Evolutionary conservation across 2,797 vertebrate species (phyloP).

Genomic region (Valencia hispanica): DNA sequence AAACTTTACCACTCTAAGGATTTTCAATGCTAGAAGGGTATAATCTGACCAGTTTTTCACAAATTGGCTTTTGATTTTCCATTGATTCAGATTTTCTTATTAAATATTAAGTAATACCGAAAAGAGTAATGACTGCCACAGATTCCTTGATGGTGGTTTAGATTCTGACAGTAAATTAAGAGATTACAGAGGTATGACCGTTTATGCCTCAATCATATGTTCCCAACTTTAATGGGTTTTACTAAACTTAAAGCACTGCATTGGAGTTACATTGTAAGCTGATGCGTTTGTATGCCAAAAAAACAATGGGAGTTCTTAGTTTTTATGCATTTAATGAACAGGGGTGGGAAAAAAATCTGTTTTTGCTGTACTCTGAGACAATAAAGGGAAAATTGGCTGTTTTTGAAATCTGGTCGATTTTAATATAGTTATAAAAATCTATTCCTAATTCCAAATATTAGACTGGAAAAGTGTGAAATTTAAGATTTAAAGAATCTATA

Average conservation of each 20-base stretch:
- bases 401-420: not conserved
- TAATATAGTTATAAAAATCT: not conserved
- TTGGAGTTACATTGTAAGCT: too few relatives aligned
- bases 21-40: too few relatives aligned
- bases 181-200: too few relatives aligned
- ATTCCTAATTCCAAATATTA: not conserved
- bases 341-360: not conserved
- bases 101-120: too few relatives aligned
- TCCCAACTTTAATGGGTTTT: not conserved
- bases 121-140: too few relatives aligned
- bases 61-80: not conserved
- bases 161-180: too few relatives aligned
- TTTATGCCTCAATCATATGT: not conserved
- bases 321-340: not conserved
- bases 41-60: too few relatives aligned
- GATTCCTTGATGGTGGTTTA: too few relatives aligned
- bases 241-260: too few relatives aligned
- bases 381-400: not conserved
- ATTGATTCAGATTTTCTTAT: not conserved
- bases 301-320: not conserved
- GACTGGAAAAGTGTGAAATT: not conserved
- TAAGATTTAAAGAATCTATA: not conserved
- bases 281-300: not conserved
- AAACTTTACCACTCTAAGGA: too few relatives aligned
- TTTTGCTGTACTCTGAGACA: not conserved